Evolutionary conservation across 2,113 vertebrate genomes (phyloP).

Genomic region (Hydropotes inermis): DNA sequence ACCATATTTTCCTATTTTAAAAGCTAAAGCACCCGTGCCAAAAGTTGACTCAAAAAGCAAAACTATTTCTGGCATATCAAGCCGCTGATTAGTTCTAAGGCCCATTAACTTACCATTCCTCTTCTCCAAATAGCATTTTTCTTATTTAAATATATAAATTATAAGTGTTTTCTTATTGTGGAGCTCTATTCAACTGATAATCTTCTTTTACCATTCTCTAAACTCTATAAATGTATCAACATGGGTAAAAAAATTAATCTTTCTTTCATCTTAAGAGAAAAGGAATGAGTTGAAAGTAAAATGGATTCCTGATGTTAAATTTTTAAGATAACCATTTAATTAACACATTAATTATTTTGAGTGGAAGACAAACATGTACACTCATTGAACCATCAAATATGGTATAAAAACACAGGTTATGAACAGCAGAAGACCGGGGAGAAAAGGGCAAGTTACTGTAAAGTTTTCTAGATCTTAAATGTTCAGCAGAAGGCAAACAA

Average conservation of each 20-base stretch:
- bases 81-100: neutral
- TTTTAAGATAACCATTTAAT: constrained; percentile 53
- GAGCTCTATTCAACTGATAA: constrained; percentile 40
- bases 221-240: constrained; percentile 30
- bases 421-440: neutral
- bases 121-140: neutral
- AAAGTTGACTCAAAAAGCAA: constrained; percentile 36
- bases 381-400: neutral
- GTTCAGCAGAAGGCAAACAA: neutral
- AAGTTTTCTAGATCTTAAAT: neutral
- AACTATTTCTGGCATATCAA: constrained; percentile 37
- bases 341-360: constrained; percentile 56
- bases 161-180: neutral
- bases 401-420: neutral
- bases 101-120: constrained; percentile 28
- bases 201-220: constrained; percentile 40
- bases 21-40: neutral
- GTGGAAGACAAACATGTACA: constrained; percentile 28
- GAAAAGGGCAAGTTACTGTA: neutral
- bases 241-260: constrained; percentile 40
- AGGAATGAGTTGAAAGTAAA: constrained; percentile 11
- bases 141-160: constrained; percentile 47
- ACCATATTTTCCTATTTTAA: neutral
- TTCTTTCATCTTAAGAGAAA: constrained; percentile 42
- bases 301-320: neutral